A percentile compares a stretch with the other conserved stretches of the same genome.
phyloP scores from a whole-genome alignment of 1,140 invertebrate genomes.

The Seison nebaliae region DNA sequence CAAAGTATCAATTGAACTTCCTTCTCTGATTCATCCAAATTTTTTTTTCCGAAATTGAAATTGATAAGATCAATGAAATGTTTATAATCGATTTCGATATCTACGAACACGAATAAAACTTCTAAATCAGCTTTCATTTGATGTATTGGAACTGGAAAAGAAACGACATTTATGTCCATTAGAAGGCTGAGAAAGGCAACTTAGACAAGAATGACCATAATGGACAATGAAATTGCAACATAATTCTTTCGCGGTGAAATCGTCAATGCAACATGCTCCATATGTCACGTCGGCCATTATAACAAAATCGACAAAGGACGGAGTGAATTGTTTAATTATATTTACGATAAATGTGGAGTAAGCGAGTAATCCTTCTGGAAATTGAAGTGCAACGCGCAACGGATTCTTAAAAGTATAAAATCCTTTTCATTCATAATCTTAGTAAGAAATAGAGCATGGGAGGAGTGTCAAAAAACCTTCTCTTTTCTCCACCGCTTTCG shows the following conservation, averaged over 20 bases:
- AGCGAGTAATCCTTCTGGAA: constrained; percentile 72
- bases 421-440: too few species aligned
- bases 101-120: constrained; percentile 82
- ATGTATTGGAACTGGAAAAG: not conserved
- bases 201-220: constrained; percentile 88
- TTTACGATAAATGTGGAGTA: constrained; percentile 74
- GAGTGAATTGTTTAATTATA: constrained; percentile 46
- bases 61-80: constrained; percentile 72
- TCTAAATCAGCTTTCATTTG: constrained; percentile 47
- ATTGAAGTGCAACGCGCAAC: constrained; percentile 57
- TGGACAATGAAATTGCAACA: constrained; percentile 74
- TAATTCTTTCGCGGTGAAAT: constrained; percentile 63
- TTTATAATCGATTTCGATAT: constrained; percentile 51
- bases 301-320: not conserved
- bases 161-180: not conserved
- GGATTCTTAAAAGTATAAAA: constrained; percentile 1
- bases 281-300: constrained; percentile 66
- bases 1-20: too few species aligned
- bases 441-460: too few species aligned
- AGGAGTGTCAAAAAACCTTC: not conserved
- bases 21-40: too few species aligned
- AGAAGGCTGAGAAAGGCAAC: constrained; percentile 14
- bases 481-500: constrained; percentile 39
- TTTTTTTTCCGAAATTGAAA: constrained; percentile 41
- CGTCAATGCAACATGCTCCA: constrained; percentile 97